phyloP scores from a whole-genome alignment of 2,888 invertebrate species.

The Loripinus fragilis region DNA sequence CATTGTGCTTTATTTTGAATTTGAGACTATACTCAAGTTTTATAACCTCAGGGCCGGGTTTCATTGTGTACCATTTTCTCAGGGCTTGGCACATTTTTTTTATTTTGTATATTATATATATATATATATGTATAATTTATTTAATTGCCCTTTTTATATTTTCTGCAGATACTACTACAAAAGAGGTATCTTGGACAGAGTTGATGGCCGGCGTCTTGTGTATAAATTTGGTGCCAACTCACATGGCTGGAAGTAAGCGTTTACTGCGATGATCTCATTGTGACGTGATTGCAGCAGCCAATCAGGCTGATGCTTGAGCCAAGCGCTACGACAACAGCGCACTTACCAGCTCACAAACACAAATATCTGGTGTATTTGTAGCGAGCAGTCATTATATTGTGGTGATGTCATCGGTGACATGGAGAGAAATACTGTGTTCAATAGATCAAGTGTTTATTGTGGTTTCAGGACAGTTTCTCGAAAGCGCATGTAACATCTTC shows the following conservation, averaged over 20 bases:
- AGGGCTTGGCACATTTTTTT: too few species aligned
- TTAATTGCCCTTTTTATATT: background rate
- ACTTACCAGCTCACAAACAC: background rate
- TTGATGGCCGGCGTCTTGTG: conserved; percentile 76
- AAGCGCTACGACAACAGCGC: background rate
- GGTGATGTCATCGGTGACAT: background rate
- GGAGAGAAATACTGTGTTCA: background rate
- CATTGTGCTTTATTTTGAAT: too few species aligned
- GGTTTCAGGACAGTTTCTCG: background rate
- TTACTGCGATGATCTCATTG: background rate
- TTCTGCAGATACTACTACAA: conserved; percentile 79
- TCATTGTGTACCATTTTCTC: too few species aligned
- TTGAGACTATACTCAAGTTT: too few species aligned
- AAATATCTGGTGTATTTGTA: background rate
- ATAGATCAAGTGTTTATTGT: background rate
- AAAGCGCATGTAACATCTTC: background rate
- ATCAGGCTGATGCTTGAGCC: background rate
- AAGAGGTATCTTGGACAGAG: conserved; percentile 77
- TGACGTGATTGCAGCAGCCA: background rate
- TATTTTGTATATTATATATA: too few species aligned
- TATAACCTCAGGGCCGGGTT: too few species aligned
- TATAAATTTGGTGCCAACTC: conserved; percentile 76
- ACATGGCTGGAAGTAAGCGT: conserved; percentile 63
- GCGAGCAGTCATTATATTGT: too few species aligned
- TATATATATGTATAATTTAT: too few species aligned